A percentile compares a stretch with the other conserved stretches of the same genome.
These are phyloP conservation scores for Rotaria macrura DNA, from an alignment of 2,888 invertebrate species.

Conservation along the genomic window DNA sequence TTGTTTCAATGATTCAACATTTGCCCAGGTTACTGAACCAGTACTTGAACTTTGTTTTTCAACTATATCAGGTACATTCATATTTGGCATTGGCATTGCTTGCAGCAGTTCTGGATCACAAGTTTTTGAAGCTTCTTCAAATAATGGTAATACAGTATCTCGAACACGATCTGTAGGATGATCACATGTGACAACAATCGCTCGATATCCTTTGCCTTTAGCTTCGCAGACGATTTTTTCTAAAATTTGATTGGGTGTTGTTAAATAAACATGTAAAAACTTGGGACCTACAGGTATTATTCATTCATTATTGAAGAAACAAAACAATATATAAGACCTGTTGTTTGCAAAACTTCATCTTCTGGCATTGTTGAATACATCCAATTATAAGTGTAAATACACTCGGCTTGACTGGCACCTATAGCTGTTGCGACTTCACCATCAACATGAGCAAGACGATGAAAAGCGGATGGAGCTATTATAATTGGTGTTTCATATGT, in stretches of 20 bases:
- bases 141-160: background rate
- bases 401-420: slow-evolving; percentile 16
- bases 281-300: background rate
- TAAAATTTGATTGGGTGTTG: background rate
- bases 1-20: background rate
- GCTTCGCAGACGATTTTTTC: background rate
- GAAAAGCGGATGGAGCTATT: slow-evolving; percentile 31
- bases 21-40: too few species aligned
- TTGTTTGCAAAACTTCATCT: background rate
- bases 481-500: slow-evolving; percentile 23
- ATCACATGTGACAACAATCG: background rate
- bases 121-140: background rate
- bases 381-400: slow-evolving; percentile 10
- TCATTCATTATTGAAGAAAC: too few species aligned
- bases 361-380: background rate
- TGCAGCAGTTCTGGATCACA: background rate
- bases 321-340: background rate
- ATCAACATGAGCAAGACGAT: slow-evolving; percentile 26
- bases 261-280: background rate
- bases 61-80: background rate
- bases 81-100: background rate
- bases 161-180: background rate
- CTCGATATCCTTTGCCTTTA: background rate
- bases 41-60: too few species aligned
- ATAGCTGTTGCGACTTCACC: slow-evolving; percentile 32